These are phyloP conservation scores for Philereme vetulata DNA, from an alignment of 2,888 invertebrate genomes.

Conservation along the genomic window DNA sequence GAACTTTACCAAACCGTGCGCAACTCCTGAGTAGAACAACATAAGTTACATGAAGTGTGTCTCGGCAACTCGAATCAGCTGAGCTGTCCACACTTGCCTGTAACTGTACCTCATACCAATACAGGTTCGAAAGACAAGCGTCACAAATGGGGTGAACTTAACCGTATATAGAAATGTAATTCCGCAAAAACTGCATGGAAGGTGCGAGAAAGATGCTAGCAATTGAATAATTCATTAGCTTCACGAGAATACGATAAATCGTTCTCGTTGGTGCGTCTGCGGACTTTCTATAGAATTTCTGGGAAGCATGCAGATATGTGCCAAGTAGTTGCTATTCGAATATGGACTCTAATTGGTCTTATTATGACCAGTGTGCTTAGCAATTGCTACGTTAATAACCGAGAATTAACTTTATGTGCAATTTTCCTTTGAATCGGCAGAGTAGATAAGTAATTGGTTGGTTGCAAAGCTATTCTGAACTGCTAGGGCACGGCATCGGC, in stretches of 20 bases:
- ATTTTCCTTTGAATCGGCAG: slow-evolving; percentile 17
- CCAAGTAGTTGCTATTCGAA: slow-evolving; percentile 16
- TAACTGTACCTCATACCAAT: slow-evolving; percentile 10
- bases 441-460: slow-evolving; percentile 10
- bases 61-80: slow-evolving; percentile 27
- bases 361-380: slow-evolving; percentile 18
- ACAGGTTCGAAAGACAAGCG: slow-evolving; percentile 10
- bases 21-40: too few species aligned
- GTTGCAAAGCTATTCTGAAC: background rate
- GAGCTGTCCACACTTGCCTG: slow-evolving; percentile 46
- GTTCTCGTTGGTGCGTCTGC: slow-evolving; percentile 34
- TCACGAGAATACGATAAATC: slow-evolving; percentile 50
- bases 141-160: slow-evolving; percentile 35
- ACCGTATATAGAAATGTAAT: slow-evolving; percentile 48
- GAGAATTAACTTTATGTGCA: slow-evolving; percentile 5
- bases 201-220: slow-evolving; percentile 46
- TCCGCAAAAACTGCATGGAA: slow-evolving; percentile 47
- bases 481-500: too few species aligned
- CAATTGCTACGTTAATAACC: slow-evolving; percentile 14
- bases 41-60: too few species aligned
- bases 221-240: slow-evolving; percentile 61
- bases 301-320: slow-evolving; percentile 23
- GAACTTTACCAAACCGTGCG: too few species aligned
- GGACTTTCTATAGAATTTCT: slow-evolving; percentile 32
- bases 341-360: slow-evolving; percentile 25